Conservation (phyloP, 2,797 vertebrate genomes). For the Pampus argenteus region DNA sequence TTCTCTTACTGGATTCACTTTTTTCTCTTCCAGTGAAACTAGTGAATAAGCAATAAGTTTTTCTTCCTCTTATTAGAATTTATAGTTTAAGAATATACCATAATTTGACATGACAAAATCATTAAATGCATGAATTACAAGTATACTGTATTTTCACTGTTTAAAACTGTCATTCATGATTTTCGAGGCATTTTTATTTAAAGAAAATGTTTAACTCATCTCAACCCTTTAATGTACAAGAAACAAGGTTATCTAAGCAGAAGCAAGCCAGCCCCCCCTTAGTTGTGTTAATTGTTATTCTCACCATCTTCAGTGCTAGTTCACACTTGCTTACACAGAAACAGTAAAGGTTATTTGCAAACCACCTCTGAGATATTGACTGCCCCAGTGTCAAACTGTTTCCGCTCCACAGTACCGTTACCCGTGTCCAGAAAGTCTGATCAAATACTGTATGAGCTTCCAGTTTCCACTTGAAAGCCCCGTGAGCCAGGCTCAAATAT, state of each 20-base stretch:
- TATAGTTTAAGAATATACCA: neutral
- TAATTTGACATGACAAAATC: neutral
- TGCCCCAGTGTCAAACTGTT: slow-evolving; percentile 49
- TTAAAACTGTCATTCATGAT: too few species aligned
- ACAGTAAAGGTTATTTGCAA: slow-evolving; percentile 52
- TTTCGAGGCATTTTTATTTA: too few species aligned
- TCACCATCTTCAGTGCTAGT: too few species aligned
- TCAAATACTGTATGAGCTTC: slow-evolving; percentile 46
- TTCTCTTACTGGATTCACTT: slow-evolving; percentile 13
- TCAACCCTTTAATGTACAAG: too few species aligned
- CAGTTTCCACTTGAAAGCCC: slow-evolving; percentile 55
- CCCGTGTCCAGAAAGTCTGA: slow-evolving; percentile 27
- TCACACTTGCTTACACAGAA: neutral
- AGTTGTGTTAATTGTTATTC: too few species aligned
- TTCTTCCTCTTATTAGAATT: neutral
- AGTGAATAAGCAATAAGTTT: slow-evolving; percentile 10
- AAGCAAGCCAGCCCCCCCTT: too few species aligned
- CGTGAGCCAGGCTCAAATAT: slow-evolving; percentile 49
- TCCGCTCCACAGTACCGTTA: slow-evolving; percentile 32
- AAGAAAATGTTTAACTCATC: too few species aligned
- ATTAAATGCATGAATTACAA: neutral
- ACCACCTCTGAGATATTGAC: slow-evolving; percentile 54
- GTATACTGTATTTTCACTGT: too few species aligned
- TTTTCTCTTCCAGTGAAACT: slow-evolving; percentile 15
- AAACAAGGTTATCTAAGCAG: too few species aligned